phyloP scores from a whole-genome alignment of 2,113 vertebrate species.

The Planiliza haematocheilus region DNA sequence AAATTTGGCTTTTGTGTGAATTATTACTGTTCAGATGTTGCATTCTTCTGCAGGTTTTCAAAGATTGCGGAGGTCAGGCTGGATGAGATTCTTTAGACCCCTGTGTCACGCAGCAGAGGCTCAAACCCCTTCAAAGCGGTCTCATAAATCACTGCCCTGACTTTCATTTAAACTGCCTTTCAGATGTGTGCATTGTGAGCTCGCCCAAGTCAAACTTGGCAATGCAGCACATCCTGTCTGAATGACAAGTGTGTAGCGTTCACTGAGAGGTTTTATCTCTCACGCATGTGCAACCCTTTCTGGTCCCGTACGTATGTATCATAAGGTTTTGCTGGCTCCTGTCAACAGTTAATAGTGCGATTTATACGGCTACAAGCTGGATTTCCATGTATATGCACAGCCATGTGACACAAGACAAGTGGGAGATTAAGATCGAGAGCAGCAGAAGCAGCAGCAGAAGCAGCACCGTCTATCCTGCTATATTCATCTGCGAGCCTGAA shows the following conservation, averaged over 20 bases:
- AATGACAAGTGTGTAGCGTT: conserved; percentile 30
- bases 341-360: conserved; percentile 70
- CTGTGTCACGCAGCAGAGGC: conserved; percentile 16
- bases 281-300: neutral
- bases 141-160: conserved; percentile 28
- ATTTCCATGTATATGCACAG: conserved; percentile 73
- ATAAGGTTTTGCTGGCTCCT: conserved; percentile 61
- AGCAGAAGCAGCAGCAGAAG: conserved; percentile 31
- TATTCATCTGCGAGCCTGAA: conserved; percentile 35
- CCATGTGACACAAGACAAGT: conserved; percentile 67
- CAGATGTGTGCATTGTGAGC: conserved; percentile 14
- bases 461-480: conserved; percentile 46
- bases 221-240: conserved; percentile 1
- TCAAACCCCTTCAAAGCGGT: conserved; percentile 11
- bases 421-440: conserved; percentile 68
- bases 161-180: conserved; percentile 30
- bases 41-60: conserved; percentile 15
- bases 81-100: conserved; percentile 18
- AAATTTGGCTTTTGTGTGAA: conserved; percentile 25
- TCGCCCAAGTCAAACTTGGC: conserved; percentile 34
- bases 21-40: conserved; percentile 10
- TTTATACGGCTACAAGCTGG: conserved; percentile 66
- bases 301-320: conserved; percentile 24
- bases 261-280: conserved; percentile 26
- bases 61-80: conserved; percentile 21